phyloP scores from a whole-genome alignment of 2,113 vertebrate species.

The Neodon shergylaensis region DNA sequence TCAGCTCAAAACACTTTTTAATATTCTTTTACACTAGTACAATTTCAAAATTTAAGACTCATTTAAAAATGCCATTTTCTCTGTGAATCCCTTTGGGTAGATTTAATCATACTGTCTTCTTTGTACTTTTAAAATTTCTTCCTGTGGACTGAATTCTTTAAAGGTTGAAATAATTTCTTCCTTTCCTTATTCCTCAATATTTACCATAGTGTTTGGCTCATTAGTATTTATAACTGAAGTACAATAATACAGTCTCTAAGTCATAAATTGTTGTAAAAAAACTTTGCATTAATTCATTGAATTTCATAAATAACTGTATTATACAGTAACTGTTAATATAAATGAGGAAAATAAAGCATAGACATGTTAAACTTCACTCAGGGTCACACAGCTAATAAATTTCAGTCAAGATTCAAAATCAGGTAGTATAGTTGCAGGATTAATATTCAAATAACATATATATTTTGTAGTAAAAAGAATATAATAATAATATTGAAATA shows the following conservation, averaged over 20 bases:
- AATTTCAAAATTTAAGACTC: neutral
- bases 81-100: neutral
- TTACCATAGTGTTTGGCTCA: neutral
- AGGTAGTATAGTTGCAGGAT: neutral
- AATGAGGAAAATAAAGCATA: neutral
- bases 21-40: neutral
- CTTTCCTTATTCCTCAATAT: neutral
- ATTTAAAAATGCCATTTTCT: neutral
- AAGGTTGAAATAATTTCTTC: neutral
- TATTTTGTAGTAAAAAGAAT: neutral
- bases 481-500: neutral
- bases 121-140: neutral
- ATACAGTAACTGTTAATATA: neutral
- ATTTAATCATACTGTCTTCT: neutral
- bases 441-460: neutral
- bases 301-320: neutral
- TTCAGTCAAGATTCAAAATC: neutral
- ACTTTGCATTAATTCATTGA: neutral
- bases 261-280: neutral
- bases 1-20: neutral
- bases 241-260: neutral
- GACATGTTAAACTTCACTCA: neutral
- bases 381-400: neutral
- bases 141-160: neutral
- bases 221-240: neutral